A percentile compares a stretch with the other conserved stretches of the same genome.
phyloP scores from a whole-genome alignment of 1,140 invertebrate species.

The Psilanteris sp. region DNA sequence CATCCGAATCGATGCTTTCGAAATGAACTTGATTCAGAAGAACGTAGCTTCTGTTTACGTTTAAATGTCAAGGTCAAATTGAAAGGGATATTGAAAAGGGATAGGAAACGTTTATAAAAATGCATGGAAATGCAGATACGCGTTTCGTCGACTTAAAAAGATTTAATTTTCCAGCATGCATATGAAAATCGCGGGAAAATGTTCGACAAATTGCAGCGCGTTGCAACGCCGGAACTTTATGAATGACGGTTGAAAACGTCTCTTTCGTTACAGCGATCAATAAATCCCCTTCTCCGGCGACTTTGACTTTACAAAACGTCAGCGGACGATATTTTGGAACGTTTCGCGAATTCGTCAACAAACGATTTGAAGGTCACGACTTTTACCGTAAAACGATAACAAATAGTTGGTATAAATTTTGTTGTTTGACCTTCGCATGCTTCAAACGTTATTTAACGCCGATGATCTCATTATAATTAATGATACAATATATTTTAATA shows the following conservation, averaged over 20 bases:
- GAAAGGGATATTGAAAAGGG: too few species aligned
- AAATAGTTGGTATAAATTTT: not conserved
- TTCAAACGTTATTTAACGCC: constrained; percentile 4
- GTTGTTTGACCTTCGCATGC: constrained; percentile 1
- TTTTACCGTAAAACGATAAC: constrained; percentile 1
- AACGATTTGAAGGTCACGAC: constrained; percentile 12
- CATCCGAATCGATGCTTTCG: too few species aligned
- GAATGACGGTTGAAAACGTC: constrained; percentile 27
- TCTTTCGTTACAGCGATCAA: constrained; percentile 27
- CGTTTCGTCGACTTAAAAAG: too few species aligned
- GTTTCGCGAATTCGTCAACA: constrained; percentile 12
- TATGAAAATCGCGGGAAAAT: not conserved
- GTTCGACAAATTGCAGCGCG: not conserved
- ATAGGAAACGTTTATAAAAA: too few species aligned
- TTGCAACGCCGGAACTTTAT: constrained; percentile 6
- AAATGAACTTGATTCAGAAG: too few species aligned
- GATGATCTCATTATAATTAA: too few species aligned
- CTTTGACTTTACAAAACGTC: constrained; percentile 30
- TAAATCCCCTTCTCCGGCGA: not conserved
- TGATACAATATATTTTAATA: too few species aligned
- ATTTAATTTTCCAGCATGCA: too few species aligned
- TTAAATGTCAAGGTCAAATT: too few species aligned
- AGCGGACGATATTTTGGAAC: constrained; percentile 9
- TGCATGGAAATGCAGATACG: too few species aligned
- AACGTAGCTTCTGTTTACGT: too few species aligned